phyloP scores from a whole-genome alignment of 2,888 invertebrate genomes.

The Lapara coniferarum region DNA sequence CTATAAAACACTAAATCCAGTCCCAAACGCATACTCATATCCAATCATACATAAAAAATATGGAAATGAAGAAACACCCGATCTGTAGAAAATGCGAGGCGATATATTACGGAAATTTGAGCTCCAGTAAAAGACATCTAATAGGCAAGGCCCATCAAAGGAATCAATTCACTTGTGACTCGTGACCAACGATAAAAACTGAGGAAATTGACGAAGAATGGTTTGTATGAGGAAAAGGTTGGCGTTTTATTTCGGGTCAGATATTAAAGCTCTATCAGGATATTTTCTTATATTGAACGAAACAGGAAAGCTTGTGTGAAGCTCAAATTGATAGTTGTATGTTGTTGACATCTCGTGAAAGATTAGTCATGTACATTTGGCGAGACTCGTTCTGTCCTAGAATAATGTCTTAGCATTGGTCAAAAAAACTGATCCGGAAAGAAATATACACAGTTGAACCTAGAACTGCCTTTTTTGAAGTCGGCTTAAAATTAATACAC shows the following conservation, averaged over 20 bases:
- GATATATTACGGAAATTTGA: conserved; percentile 23
- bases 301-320: neutral
- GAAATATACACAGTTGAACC: too few relatives aligned
- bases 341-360: too few relatives aligned
- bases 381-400: too few relatives aligned
- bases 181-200: conserved; percentile 46
- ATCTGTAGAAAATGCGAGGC: conserved; percentile 30
- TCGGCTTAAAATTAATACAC: too few relatives aligned
- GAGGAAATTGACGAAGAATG: conserved; percentile 34
- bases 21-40: neutral
- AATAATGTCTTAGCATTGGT: too few relatives aligned
- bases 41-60: neutral
- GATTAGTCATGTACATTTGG: too few relatives aligned
- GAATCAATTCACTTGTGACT: conserved; percentile 54
- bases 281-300: conserved; percentile 15
- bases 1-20: too few relatives aligned
- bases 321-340: too few relatives aligned
- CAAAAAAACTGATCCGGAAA: too few relatives aligned
- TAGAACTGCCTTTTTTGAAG: too few relatives aligned
- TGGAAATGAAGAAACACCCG: conserved; percentile 1
- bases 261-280: conserved; percentile 17
- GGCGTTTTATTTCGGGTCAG: conserved; percentile 18
- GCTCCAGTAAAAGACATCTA: conserved; percentile 17
- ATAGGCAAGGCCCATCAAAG: conserved; percentile 17
- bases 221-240: conserved; percentile 26